These are phyloP conservation scores for Hypotaenidia philippensis DNA, from an alignment of 2,797 vertebrate species.

Conservation along the genomic window DNA sequence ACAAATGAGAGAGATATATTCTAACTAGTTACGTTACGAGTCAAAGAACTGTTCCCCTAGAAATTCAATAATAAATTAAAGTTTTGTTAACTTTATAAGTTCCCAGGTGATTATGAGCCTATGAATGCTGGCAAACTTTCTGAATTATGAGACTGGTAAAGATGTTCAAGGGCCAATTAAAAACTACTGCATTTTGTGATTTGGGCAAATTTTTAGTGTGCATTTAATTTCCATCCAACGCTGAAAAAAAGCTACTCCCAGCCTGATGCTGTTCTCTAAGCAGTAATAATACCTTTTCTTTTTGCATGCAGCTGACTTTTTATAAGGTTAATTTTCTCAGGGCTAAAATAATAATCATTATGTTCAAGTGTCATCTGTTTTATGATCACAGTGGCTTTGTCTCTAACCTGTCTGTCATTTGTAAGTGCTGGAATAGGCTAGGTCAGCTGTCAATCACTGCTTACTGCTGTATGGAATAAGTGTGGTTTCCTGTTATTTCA, in stretches of 20 bases:
- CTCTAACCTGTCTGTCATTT: conserved; percentile 17
- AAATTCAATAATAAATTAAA: conserved; percentile 23
- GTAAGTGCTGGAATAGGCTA: conserved; percentile 3
- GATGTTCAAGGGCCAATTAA: neutral
- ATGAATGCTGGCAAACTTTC: neutral
- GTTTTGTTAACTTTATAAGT: neutral
- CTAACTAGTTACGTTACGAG: neutral
- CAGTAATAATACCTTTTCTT: conserved; percentile 1
- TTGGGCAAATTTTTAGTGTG: neutral
- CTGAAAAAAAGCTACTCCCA: neutral
- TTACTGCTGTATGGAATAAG: conserved; percentile 1
- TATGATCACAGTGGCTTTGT: neutral
- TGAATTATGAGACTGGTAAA: neutral
- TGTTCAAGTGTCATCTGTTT: conserved; percentile 7
- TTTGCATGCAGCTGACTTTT: conserved; percentile 18
- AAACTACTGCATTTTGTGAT: neutral
- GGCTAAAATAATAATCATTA: conserved; percentile 32
- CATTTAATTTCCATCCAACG: neutral
- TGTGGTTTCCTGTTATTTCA: neutral
- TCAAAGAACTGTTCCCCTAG: conserved; percentile 8
- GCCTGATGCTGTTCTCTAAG: neutral
- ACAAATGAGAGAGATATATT: neutral
- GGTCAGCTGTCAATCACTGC: conserved; percentile 22
- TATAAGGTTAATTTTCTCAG: conserved; percentile 44
- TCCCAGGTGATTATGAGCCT: neutral